Evolutionary conservation across 1,140 invertebrate genomes (phyloP), one percentile per base, ranked within the genome.

Genomic region (Tetramorium alpestre): DNA sequence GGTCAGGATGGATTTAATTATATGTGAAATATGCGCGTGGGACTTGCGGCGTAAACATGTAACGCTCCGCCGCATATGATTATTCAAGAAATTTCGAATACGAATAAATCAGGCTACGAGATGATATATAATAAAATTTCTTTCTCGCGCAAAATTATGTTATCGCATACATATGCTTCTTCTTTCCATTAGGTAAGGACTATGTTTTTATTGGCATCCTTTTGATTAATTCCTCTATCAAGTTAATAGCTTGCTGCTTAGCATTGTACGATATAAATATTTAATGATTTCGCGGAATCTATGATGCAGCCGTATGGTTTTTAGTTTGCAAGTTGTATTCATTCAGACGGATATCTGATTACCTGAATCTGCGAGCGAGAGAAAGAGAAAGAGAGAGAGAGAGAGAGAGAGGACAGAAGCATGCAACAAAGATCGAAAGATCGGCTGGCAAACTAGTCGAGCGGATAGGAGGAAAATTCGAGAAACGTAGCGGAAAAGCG

Each of bases 1-100:
- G n/a, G 70, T 56, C 67, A 72, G 22, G 44, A 75, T 33, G n/a
- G 80, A 75, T 47, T 75, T 75, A 84, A 84, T 75, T 72, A 58
- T 47, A 73, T 58, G 25, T 33, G 33, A 58, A 56, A 82, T 44
- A 73, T 51, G n/a, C 62, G 28, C 33, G 38, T 70, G 41, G 2
- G 25, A 70, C 18, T 56, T 22, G 64, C 25, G 47, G 44, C 65
- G 38, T 82, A 82, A 82, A 82, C 51, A 28, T 58, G 6, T 44
- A 28, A 81, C 25, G 16, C 22, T 49, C 44, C 6, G 7, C 16
- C 16, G 64, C 64, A 18, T 18, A 56, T 6, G 28, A 47, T 49
- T 60, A 41, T 60, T n/a, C n/a, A 2, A 22, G 10, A 28, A 49
- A 73, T 58, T 70, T 44, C 13, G 5, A 22, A 64, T 28, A 3